Percentiles rank a stretch among this genome's conserved stretches.
These are phyloP conservation scores for Trichacis sp. DNA, from an alignment of 2,888 invertebrate genomes.

Conservation along the genomic window DNA sequence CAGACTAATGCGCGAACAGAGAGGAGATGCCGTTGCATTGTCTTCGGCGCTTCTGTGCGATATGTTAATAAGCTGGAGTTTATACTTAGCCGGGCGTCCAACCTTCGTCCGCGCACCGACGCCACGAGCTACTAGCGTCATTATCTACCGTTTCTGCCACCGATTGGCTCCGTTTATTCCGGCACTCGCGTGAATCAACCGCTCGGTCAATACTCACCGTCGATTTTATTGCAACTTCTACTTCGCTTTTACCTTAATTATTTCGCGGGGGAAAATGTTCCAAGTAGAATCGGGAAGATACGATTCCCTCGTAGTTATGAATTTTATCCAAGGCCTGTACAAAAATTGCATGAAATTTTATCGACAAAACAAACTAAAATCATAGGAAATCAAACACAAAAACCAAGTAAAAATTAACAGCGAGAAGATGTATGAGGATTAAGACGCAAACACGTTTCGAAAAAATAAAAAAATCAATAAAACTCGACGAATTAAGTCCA, in stretches of 20 bases:
- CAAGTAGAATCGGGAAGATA: no score
- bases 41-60: conserved; percentile 38
- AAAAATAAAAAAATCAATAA: not conserved
- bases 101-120: conserved; percentile 17
- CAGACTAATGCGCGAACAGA: conserved; percentile 10
- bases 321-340: no score
- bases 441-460: no score
- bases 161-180: conserved; percentile 33
- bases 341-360: no score
- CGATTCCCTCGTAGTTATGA: no score
- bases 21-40: conserved; percentile 6
- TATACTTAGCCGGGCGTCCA: conserved; percentile 43
- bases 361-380: no score
- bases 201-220: conserved; percentile 5
- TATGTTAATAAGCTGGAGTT: conserved; percentile 51
- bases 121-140: conserved; percentile 20
- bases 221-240: conserved; percentile 22
- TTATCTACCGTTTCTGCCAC: conserved; percentile 32
- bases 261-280: no score
- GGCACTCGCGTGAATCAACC: conserved; percentile 23
- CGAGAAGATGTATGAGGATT: no score
- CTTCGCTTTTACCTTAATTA: not conserved
- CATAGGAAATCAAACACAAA: no score
- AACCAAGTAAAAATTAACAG: no score
- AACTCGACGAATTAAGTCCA: not conserved